Evolutionary conservation across 2,797 vertebrate genomes (phyloP), one percentile per base, ranked within the genome.

Genomic region (Hephaestus fuliginosus): DNA sequence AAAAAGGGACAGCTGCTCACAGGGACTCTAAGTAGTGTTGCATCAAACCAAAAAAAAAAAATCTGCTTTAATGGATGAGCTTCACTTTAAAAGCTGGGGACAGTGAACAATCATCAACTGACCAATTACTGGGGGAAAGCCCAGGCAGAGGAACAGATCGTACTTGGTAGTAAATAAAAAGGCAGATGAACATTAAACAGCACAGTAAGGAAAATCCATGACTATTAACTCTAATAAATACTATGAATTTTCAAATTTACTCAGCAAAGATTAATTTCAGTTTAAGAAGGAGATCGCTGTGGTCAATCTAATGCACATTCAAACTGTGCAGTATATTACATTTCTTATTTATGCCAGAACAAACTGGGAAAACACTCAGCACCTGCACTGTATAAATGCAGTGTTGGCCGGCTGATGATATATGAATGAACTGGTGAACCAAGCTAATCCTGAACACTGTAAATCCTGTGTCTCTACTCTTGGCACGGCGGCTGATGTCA

Each of bases 401-500:
- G n/a, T 2, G 55, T 28, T 33, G 33, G 56, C 25, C 83, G 51
- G 78, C 44, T n/a, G 63, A 33, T 89, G 83, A 84, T 81, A 65
- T 74, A 88, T 69, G 66, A 82, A 65, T 55, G 82, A 83, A 80
- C 53, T 20, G 64, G 70, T 78, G 82, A 82, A 81, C 66, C n/a
- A 1, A 74, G 52, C 30, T 53, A 44, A 60, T 83, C 46, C 70
- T 74, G 53, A 78, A 74, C 77, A 78, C 64, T 76, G 82, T 84
- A 88, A 91, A 87, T 86, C 75, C 62, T 73, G 58, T 18, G 17
- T 86, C 36, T 86, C 25, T 76, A 28, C 72, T 69, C 70, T 63
- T 76, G 80, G 70, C 80, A n/a, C 71, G 80, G 85, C 56, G 2
- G 80, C 78, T 74, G 78, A 76, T 85, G 82, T 86, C 86, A 86